Conservation (phyloP, 2,888 invertebrate genomes). For the Drosophila borealis region DNA sequence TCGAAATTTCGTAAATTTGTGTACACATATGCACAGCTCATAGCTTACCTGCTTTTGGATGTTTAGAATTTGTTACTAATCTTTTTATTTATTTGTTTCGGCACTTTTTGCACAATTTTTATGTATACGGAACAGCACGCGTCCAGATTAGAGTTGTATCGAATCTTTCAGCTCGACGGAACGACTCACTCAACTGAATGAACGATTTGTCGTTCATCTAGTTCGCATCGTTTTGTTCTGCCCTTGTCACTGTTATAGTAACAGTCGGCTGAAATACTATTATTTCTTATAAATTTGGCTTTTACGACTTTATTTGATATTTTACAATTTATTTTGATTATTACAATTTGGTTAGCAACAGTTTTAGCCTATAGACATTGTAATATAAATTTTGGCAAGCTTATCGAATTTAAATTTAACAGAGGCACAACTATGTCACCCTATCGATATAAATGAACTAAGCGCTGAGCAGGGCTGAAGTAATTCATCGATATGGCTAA, state of each 20-base stretch:
- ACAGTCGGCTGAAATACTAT: neutral
- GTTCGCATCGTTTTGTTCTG: neutral
- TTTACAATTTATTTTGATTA: no score
- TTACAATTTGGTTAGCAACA: no score
- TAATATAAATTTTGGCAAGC: no score
- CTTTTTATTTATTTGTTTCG: slow-evolving; percentile 23
- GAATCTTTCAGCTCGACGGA: slow-evolving; percentile 14
- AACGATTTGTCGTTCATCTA: slow-evolving; percentile 1
- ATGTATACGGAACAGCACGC: slow-evolving; percentile 39
- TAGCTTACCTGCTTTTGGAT: slow-evolving; percentile 35
- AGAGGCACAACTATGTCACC: neutral
- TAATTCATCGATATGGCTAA: neutral
- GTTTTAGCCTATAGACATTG: no score
- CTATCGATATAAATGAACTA: neutral
- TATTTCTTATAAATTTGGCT: no score
- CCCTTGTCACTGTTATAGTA: slow-evolving; percentile 2
- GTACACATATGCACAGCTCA: no score
- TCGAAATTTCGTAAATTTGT: no score
- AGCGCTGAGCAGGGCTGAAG: neutral
- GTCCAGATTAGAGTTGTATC: slow-evolving; percentile 27
- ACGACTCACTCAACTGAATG: neutral
- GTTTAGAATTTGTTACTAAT: slow-evolving; percentile 26
- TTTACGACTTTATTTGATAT: no score
- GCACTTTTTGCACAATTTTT: slow-evolving; percentile 49
- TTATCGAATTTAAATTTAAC: slow-evolving; percentile 3